Evolutionary conservation across 2,797 vertebrate genomes (phyloP).

Genomic region (Chrosomus eos): DNA sequence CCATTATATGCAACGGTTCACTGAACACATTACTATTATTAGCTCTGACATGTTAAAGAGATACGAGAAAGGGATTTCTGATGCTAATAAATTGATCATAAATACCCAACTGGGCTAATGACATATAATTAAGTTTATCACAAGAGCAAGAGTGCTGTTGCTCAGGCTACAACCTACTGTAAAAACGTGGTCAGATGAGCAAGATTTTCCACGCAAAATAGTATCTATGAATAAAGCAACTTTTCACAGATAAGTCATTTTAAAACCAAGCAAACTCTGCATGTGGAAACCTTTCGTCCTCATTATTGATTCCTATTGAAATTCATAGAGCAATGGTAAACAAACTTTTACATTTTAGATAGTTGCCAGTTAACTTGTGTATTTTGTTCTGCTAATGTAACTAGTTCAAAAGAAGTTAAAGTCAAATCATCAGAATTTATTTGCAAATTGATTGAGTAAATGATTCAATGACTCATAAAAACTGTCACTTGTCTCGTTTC

Average conservation of each 20-base stretch:
- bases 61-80: background rate
- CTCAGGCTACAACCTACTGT: background rate
- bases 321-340: background rate
- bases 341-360: background rate
- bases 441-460: background rate
- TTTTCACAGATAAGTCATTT: background rate
- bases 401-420: background rate
- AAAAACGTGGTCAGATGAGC: background rate
- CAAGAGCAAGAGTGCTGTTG: background rate
- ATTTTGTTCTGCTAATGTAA: background rate
- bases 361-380: background rate
- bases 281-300: background rate
- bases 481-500: background rate
- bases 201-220: background rate
- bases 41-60: background rate
- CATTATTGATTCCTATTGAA: background rate
- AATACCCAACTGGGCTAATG: background rate
- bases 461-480: background rate
- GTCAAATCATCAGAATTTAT: background rate
- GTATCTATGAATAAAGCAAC: background rate
- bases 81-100: background rate
- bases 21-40: constrained; percentile 3
- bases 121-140: background rate
- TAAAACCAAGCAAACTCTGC: background rate
- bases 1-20: background rate